Percentiles rank a stretch among this genome's conserved stretches.
Conservation (phyloP, 1,140 invertebrate genomes). For the Lanistes nyassanus region DNA sequence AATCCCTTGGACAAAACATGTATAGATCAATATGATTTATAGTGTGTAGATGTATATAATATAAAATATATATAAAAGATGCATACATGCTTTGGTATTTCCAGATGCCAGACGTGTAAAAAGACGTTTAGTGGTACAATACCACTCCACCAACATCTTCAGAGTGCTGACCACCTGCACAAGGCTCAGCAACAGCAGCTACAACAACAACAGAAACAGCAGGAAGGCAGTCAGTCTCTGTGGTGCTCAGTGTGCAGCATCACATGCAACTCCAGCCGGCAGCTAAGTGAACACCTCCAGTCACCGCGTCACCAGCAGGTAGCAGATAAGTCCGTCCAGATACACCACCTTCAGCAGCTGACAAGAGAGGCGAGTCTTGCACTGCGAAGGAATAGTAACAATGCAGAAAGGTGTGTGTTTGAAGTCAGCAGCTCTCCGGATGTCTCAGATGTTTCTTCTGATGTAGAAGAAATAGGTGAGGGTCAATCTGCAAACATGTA, state of each 20-base stretch:
- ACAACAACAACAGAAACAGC: no score
- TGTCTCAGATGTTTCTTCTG: no score
- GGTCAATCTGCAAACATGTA: no score
- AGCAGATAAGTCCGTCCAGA: slow-evolving; percentile 11
- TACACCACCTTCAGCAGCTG: background rate
- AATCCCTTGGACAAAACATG: no score
- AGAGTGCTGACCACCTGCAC: slow-evolving; percentile 31
- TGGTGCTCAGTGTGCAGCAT: slow-evolving; percentile 21
- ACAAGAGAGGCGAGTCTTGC: no score
- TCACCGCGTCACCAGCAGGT: slow-evolving; percentile 29
- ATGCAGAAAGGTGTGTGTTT: no score
- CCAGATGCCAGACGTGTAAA: slow-evolving; percentile 36
- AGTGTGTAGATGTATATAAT: no score
- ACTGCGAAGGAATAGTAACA: no score
- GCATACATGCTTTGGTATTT: background rate
- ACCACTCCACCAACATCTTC: slow-evolving; percentile 34
- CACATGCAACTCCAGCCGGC: slow-evolving; percentile 20
- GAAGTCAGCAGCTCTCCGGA: no score
- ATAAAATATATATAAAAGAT: no score
- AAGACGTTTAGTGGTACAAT: slow-evolving; percentile 39
- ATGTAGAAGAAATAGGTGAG: no score
- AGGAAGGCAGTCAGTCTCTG: background rate
- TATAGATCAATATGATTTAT: no score
- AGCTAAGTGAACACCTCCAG: slow-evolving; percentile 26
- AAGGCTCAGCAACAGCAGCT: slow-evolving; percentile 23